Conservation (phyloP, 1,140 invertebrate genomes). For the Danaus melanippus region DNA sequence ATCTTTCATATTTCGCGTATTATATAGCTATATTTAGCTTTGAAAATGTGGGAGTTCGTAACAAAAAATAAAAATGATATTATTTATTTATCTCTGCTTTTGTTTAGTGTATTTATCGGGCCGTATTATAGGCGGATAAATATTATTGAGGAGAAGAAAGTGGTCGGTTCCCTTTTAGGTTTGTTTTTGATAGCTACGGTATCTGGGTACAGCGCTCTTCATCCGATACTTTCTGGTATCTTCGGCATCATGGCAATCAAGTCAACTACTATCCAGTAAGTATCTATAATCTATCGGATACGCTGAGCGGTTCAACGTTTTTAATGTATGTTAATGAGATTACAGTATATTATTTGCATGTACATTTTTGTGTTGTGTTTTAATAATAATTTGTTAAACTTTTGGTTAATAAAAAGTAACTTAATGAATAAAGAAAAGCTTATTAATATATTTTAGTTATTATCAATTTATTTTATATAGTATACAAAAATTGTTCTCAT, state of each 20-base stretch:
- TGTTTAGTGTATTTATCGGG: conserved; percentile 54
- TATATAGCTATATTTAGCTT: neutral
- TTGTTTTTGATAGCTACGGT: conserved; percentile 49
- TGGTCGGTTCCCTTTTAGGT: conserved; percentile 47
- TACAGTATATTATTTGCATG: too few species aligned
- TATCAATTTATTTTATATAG: too few species aligned
- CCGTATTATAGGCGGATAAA: conserved; percentile 46
- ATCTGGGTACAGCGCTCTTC: conserved; percentile 49
- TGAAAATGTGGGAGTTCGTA: conserved; percentile 49
- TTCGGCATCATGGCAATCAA: conserved; percentile 52
- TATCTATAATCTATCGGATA: conserved; percentile 5
- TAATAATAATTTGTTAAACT: too few species aligned
- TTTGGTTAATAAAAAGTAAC: too few species aligned
- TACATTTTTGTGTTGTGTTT: too few species aligned
- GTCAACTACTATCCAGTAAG: conserved; percentile 40
- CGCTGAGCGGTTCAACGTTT: too few species aligned
- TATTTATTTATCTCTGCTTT: conserved; percentile 53
- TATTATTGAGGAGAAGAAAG: conserved; percentile 46
- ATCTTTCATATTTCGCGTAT: too few species aligned
- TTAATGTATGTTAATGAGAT: too few species aligned
- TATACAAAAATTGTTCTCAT: too few species aligned
- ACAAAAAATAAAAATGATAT: conserved; percentile 58
- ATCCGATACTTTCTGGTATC: conserved; percentile 49
- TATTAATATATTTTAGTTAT: too few species aligned
- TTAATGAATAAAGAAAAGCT: too few species aligned